Percentiles rank a stretch among this genome's conserved stretches.
Conservation (phyloP, 2,113 vertebrate genomes). For the Psophia crepitans region DNA sequence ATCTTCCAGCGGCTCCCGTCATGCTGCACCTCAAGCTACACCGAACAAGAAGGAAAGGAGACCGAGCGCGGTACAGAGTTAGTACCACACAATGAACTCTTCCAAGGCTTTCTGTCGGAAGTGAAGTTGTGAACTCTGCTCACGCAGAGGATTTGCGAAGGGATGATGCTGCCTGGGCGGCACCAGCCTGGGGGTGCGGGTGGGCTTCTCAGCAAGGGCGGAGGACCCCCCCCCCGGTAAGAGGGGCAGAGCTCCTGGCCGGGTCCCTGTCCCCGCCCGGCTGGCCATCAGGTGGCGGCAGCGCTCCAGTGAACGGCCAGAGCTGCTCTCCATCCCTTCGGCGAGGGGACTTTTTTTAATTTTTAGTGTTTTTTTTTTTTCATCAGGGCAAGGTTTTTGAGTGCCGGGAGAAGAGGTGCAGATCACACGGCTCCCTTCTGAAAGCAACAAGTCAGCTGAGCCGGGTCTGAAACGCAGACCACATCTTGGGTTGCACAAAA, state of each 20-base stretch:
- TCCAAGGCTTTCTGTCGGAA: not conserved
- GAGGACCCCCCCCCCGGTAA: not conserved
- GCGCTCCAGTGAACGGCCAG: not conserved
- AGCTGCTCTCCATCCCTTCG: not conserved
- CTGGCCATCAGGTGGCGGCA: constrained; percentile 46
- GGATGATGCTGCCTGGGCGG: not conserved
- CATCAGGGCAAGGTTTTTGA: not conserved
- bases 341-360: too few species aligned
- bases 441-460: not conserved
- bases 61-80: not conserved
- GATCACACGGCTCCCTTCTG: not conserved
- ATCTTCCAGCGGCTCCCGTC: not conserved
- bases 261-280: not conserved
- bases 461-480: not conserved
- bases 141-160: not conserved
- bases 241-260: not conserved
- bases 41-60: not conserved
- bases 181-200: not conserved
- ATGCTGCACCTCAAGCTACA: not conserved
- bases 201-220: not conserved
- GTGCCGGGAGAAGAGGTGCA: not conserved
- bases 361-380: not conserved
- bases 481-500: not conserved
- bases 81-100: not conserved
- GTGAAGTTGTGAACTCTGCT: not conserved